These are phyloP conservation scores for Steinernema feltiae DNA, from an alignment of 1,140 invertebrate genomes.

Conservation along the genomic window DNA sequence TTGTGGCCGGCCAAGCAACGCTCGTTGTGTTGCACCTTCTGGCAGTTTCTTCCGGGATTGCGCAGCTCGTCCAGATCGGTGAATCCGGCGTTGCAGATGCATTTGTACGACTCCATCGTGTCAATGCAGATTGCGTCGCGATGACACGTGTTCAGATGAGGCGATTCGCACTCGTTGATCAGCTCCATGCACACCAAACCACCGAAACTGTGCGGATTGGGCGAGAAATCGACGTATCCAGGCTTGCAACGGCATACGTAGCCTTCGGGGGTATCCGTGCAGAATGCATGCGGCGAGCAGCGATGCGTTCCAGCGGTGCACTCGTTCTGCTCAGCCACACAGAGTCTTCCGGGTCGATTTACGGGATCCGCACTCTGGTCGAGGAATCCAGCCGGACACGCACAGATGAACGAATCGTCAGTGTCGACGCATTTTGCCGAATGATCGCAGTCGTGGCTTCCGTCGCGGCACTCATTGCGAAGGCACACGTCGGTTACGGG, in stretches of 20 bases:
- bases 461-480: conserved; percentile 48
- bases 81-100: conserved; percentile 55
- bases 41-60: conserved; percentile 53
- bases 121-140: conserved; percentile 52
- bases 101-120: conserved; percentile 53
- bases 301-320: conserved; percentile 43
- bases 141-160: conserved; percentile 49
- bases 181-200: conserved; percentile 51
- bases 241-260: conserved; percentile 59
- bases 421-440: conserved; percentile 54
- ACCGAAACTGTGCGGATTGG: conserved; percentile 47
- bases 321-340: conserved; percentile 51
- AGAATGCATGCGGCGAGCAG: conserved; percentile 57
- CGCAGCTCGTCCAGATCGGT: conserved; percentile 54
- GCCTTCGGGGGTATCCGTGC: conserved; percentile 55
- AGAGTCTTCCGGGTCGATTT: conserved; percentile 50
- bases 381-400: conserved; percentile 48
- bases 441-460: conserved; percentile 52
- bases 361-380: conserved; percentile 49
- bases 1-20: conserved; percentile 44
- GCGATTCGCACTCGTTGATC: conserved; percentile 48
- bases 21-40: conserved; percentile 53
- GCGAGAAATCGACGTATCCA: conserved; percentile 58
- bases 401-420: conserved; percentile 53
- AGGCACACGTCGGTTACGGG: conserved; percentile 54